A percentile compares a stretch with the other conserved stretches of the same genome.
Evolutionary conservation across 2,888 invertebrate genomes (phyloP).

Genomic region (Muscina levida): DNA sequence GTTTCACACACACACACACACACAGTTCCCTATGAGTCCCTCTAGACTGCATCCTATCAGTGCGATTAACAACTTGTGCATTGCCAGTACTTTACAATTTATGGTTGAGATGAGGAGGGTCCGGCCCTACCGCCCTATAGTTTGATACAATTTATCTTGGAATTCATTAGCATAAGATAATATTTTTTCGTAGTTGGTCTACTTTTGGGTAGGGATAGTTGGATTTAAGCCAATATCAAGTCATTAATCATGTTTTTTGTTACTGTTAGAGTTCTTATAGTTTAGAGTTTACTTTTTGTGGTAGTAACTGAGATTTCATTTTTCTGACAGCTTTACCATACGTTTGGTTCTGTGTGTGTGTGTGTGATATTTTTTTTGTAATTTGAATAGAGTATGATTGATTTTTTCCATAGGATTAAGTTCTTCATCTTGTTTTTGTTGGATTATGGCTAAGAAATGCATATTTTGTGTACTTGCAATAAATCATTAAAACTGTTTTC

Average conservation of each 20-base stretch:
- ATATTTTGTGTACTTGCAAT: too few species aligned
- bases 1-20: too few species aligned
- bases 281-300: conserved; percentile 17
- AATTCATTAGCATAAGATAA: conserved; percentile 15
- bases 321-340: conserved; percentile 57
- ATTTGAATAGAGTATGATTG: background rate
- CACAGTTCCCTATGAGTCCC: too few species aligned
- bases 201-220: background rate
- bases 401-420: background rate
- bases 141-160: conserved; percentile 12
- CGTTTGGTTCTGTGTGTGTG: background rate
- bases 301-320: conserved; percentile 57
- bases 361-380: too few species aligned
- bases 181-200: background rate
- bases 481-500: too few species aligned
- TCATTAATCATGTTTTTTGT: conserved; percentile 55
- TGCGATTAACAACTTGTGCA: background rate
- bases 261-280: background rate
- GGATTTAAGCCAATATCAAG: background rate
- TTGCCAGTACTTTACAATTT: background rate
- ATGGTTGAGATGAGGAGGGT: too few species aligned
- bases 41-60: background rate
- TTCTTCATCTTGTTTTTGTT: background rate
- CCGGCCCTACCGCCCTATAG: too few species aligned
- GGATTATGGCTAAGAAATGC: too few species aligned